phyloP scores from a whole-genome alignment of 2,888 invertebrate genomes.

The Nasonia oneida region DNA sequence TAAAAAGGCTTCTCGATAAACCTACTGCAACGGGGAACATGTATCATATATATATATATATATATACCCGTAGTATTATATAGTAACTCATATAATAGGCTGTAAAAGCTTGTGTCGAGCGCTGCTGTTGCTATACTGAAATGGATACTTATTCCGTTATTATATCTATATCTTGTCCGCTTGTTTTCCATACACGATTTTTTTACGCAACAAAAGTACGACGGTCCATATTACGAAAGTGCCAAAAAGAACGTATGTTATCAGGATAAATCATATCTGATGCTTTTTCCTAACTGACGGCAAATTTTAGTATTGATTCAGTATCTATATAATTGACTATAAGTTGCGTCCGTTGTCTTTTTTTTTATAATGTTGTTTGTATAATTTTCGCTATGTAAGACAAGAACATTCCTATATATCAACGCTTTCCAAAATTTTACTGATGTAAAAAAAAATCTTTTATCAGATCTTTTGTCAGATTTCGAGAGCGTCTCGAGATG shows the following conservation, averaged over 20 bases:
- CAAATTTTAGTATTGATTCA: constrained; percentile 6
- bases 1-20: not conserved
- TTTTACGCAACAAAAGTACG: constrained; percentile 12
- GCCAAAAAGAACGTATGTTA: constrained; percentile 54
- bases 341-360: constrained; percentile 25
- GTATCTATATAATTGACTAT: not conserved
- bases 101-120: not conserved
- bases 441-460: not conserved
- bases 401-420: not conserved
- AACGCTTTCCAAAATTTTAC: too few species aligned
- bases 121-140: not conserved
- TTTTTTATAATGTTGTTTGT: constrained; percentile 23
- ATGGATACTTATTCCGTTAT: not conserved
- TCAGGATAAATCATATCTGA: not conserved
- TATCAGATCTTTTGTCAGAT: not conserved
- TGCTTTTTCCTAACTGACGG: not conserved
- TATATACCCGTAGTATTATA: too few species aligned
- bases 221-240: constrained; percentile 54
- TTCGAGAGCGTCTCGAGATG: not conserved
- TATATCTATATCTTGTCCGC: not conserved
- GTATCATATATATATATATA: not conserved
- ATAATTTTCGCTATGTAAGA: constrained; percentile 27
- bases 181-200: not conserved
- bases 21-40: not conserved
- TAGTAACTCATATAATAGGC: not conserved